phyloP scores from a whole-genome alignment of 1,140 invertebrate species.

The Hylaeus volcanicus region DNA sequence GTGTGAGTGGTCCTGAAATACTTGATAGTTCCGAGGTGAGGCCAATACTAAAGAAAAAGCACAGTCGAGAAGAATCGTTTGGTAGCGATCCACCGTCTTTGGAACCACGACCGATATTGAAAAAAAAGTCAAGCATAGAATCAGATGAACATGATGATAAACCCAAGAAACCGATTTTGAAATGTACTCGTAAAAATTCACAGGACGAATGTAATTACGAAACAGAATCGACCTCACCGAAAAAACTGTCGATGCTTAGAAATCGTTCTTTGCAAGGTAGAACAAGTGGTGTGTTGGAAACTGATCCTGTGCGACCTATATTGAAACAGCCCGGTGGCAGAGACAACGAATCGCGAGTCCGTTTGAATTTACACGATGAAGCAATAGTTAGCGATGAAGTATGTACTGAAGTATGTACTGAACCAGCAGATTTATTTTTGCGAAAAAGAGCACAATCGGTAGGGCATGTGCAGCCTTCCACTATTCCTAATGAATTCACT shows the following conservation, averaged over 20 bases:
- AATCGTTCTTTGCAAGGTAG: constrained; percentile 59
- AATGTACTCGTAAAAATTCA: constrained; percentile 85
- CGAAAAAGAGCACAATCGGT: constrained; percentile 70
- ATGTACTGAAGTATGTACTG: constrained; percentile 27
- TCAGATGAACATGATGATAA: constrained; percentile 88
- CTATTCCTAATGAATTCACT: constrained; percentile 39
- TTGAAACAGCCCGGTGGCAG: constrained; percentile 62
- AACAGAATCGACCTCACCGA: constrained; percentile 59
- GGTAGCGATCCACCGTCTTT: constrained; percentile 71
- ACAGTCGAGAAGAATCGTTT: constrained; percentile 81
- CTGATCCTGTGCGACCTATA: constrained; percentile 66
- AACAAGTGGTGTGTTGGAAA: constrained; percentile 54
- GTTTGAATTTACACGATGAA: constrained; percentile 42
- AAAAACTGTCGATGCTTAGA: constrained; percentile 66
- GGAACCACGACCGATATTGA: constrained; percentile 86
- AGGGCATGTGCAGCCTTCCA: constrained; percentile 60
- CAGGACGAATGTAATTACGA: constrained; percentile 71
- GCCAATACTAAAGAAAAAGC: constrained; percentile 90
- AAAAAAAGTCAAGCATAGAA: constrained; percentile 91
- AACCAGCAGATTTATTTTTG: constrained; percentile 60
- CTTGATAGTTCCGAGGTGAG: constrained; percentile 83
- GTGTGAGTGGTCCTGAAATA: constrained; percentile 78
- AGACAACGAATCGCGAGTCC: constrained; percentile 54
- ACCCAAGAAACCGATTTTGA: constrained; percentile 89
- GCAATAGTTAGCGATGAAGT: constrained; percentile 27